phyloP scores from a whole-genome alignment of 2,888 invertebrate genomes.

The Lithophane leautieri region DNA sequence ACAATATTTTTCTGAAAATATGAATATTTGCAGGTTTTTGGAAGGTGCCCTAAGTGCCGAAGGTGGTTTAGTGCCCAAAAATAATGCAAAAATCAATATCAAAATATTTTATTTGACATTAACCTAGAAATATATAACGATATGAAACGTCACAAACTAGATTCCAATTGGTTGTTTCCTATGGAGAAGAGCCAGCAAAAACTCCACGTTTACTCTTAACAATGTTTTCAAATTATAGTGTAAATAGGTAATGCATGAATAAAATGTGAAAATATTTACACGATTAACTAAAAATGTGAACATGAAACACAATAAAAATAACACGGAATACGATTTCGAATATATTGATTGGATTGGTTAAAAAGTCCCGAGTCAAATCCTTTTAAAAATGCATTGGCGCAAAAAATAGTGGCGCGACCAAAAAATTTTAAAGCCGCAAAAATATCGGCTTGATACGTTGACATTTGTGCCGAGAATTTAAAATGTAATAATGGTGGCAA shows the following conservation, averaged over 20 bases:
- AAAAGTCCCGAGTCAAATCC: constrained; percentile 58
- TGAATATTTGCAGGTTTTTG: not conserved
- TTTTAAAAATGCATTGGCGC: constrained; percentile 59
- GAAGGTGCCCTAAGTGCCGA: too few species aligned
- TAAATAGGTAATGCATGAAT: not conserved
- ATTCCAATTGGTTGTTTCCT: too few species aligned
- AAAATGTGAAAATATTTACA: not conserved
- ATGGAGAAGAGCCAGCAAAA: too few species aligned
- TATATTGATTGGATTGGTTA: constrained; percentile 56
- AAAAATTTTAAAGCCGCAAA: constrained; percentile 56
- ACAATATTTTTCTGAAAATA: not conserved
- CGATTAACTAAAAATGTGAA: not conserved
- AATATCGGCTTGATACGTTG: constrained; percentile 42
- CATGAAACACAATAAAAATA: constrained; percentile 45
- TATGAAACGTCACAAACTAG: too few species aligned
- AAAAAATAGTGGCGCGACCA: constrained; percentile 48
- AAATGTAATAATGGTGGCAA: constrained; percentile 31
- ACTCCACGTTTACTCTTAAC: too few species aligned
- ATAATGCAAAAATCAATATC: not conserved
- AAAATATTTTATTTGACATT: too few species aligned
- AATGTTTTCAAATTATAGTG: too few species aligned
- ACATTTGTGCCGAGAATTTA: constrained; percentile 38
- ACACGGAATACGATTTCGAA: constrained; percentile 43
- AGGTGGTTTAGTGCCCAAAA: too few species aligned
- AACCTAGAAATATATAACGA: too few species aligned